phyloP scores from a whole-genome alignment of 2,888 invertebrate genomes.

The Clunio marinus region DNA sequence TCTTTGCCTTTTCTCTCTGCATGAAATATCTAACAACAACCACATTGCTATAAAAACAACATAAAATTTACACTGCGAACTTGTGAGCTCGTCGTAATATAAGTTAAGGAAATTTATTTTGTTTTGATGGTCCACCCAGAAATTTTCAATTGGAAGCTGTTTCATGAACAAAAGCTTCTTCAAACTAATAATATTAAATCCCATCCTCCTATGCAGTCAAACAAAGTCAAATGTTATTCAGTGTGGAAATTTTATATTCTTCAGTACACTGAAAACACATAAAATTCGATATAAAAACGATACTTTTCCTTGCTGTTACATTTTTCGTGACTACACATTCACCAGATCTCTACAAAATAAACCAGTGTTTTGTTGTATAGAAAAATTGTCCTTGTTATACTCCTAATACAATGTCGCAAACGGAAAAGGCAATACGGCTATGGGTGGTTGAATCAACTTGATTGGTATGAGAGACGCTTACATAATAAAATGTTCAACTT shows the following conservation, averaged over 20 bases:
- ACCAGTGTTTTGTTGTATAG: conserved; percentile 2
- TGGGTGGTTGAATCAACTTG: not conserved
- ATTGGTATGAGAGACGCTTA: not conserved
- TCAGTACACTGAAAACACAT: too few relatives aligned
- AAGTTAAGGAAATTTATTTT: conserved; percentile 13
- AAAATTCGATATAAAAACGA: conserved; percentile 20
- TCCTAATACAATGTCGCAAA: not conserved
- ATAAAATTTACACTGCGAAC: conserved; percentile 8
- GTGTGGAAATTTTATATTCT: too few relatives aligned
- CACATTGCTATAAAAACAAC: conserved; percentile 2
- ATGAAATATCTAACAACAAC: conserved; percentile 6
- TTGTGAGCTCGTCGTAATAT: not conserved
- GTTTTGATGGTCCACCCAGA: not conserved
- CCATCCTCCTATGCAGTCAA: too few relatives aligned
- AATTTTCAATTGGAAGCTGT: not conserved
- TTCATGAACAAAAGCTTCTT: not conserved
- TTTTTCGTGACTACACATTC: not conserved
- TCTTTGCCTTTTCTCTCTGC: not conserved
- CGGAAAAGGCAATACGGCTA: not conserved
- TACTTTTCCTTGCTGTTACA: conserved; percentile 3
- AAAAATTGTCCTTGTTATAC: conserved; percentile 10
- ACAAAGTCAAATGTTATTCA: too few relatives aligned
- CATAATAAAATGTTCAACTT: conserved; percentile 16
- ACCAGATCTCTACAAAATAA: not conserved
- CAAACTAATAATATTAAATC: not conserved